These are phyloP conservation scores for Ptychoptera contaminata DNA, from an alignment of 2,888 invertebrate genomes.

Conservation along the genomic window DNA sequence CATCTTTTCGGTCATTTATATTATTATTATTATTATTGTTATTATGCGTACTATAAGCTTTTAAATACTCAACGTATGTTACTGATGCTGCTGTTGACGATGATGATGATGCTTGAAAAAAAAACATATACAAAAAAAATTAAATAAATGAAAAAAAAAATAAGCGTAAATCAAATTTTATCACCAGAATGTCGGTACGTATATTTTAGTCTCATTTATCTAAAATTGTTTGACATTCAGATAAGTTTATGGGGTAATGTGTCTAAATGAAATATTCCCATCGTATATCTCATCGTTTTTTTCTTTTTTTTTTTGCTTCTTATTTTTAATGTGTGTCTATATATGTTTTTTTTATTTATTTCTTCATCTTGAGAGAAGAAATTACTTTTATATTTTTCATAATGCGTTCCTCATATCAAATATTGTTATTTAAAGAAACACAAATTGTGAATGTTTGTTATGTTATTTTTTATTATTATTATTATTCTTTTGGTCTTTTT, in stretches of 20 bases:
- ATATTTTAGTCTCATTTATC: constrained; percentile 9
- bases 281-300: constrained; percentile 8
- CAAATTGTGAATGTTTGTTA: no score
- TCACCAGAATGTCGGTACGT: constrained; percentile 3
- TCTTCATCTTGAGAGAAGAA: background rate
- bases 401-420: no score
- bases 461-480: no score
- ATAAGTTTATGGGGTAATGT: constrained; percentile 6
- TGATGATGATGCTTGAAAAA: no score
- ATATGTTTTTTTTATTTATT: background rate
- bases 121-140: background rate
- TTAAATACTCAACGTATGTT: no score
- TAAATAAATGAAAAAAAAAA: background rate
- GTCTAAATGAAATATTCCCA: constrained; percentile 11
- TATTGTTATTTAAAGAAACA: no score
- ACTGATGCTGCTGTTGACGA: no score
- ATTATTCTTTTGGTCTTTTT: no score
- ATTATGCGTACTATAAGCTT: no score
- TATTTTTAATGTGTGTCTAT: background rate
- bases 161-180: constrained; percentile 4
- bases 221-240: constrained; percentile 13
- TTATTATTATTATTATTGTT: no score
- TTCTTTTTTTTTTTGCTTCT: background rate
- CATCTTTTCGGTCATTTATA: no score
- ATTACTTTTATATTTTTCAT: no score